Conservation (phyloP, 1,140 invertebrate genomes). For the Euura lappo region DNA sequence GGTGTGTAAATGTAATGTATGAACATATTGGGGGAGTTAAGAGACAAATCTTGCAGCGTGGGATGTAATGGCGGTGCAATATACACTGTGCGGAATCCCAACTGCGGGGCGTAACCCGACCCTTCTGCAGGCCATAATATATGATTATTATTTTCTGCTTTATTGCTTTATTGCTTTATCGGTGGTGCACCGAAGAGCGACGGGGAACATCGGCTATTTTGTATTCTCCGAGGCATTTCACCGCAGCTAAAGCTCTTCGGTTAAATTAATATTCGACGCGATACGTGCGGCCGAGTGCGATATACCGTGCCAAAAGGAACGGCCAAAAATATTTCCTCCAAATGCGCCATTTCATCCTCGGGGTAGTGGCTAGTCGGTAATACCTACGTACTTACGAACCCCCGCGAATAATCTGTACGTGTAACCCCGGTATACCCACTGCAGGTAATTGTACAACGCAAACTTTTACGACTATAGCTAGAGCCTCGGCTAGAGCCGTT, state of each 20-base stretch:
- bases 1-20: no score
- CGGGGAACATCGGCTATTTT: background rate
- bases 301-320: background rate
- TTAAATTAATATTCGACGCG: constrained; percentile 5
- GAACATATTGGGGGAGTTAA: background rate
- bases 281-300: background rate
- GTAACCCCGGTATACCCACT: background rate
- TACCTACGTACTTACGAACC: background rate
- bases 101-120: background rate
- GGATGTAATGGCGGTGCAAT: no score
- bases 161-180: constrained; percentile 7
- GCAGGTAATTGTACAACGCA: background rate
- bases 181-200: background rate
- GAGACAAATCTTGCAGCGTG: background rate
- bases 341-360: no score
- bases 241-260: constrained; percentile 6
- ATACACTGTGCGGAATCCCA: background rate
- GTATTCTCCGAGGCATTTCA: constrained; percentile 1
- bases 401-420: background rate
- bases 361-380: no score
- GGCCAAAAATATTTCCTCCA: constrained; percentile 1
- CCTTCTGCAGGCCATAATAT: background rate
- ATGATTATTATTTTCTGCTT: constrained; percentile 7
- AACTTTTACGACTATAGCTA: no score
- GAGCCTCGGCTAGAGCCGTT: no score